These are phyloP conservation scores for Drosophila mulleri DNA, from an alignment of 2,888 invertebrate genomes.

Conservation along the genomic window DNA sequence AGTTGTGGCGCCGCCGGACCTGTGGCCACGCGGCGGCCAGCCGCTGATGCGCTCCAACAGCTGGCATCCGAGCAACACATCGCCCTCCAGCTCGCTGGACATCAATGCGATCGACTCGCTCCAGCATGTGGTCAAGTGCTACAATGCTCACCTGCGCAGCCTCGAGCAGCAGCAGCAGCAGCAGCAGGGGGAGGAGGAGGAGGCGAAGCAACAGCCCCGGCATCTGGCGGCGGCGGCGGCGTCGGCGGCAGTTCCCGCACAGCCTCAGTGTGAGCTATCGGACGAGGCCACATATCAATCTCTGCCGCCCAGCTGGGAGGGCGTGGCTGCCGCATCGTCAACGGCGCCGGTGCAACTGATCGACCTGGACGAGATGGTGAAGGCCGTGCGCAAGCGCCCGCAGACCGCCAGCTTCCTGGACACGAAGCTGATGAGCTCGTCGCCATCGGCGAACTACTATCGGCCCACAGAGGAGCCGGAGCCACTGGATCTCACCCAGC, in stretches of 20 bases:
- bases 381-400: constrained; percentile 21
- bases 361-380: constrained; percentile 59
- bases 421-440: constrained; percentile 85
- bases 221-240: background rate
- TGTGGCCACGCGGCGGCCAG: constrained; percentile 87
- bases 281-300: constrained; percentile 78
- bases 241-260: background rate
- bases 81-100: constrained; percentile 80
- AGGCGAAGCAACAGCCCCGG: background rate
- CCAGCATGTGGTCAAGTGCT: constrained; percentile 83
- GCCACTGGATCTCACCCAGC: constrained; percentile 93
- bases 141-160: constrained; percentile 80
- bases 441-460: constrained; percentile 90
- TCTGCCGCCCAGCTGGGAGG: constrained; percentile 69
- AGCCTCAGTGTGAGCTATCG: background rate
- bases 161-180: constrained; percentile 35
- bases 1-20: constrained; percentile 88
- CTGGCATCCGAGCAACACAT: constrained; percentile 73
- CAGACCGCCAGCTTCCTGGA: constrained; percentile 85
- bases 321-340: background rate
- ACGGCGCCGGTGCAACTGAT: constrained; percentile 49
- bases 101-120: constrained; percentile 83
- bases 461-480: constrained; percentile 93
- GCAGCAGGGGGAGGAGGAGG: background rate
- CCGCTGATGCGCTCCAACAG: constrained; percentile 81